Base-by-base conservation (phyloP, 2,797 vertebrate species). In the Falco naumanni region DNA sequence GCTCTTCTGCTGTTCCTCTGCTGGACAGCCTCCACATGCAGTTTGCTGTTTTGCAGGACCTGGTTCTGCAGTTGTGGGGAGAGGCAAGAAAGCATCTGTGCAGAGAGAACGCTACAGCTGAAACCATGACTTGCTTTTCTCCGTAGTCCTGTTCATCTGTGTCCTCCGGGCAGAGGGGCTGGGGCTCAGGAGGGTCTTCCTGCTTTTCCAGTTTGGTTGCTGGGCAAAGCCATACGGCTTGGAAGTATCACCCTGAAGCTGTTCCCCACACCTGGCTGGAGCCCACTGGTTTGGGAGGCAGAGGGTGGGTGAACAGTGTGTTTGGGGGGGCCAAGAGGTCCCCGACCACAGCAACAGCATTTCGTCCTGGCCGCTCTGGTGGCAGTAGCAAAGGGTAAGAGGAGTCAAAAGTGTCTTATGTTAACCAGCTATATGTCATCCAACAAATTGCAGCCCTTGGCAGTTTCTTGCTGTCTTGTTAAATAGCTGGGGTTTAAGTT, bases 11-110 rank as follows among this genome's bases (percentile, higher is more conserved):
- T 56, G 1, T 34, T 69, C 68, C 33, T 77, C 71, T 80, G 60
- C 3, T 14, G 54, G 77, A n/a, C 72, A 86, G 56, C 34, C 29
- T 63, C 53, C 0, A 0, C 14, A 37, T 43, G n/a, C 0, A 0
- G 37, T n/a, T 53, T 0, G 0, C 69, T 90, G 72, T 22, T 77
- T 43, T 37, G 51, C 60, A 85, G 53, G 56, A 89, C 16, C 7
- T 31, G 16, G 39, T 37, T 74, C 43, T 74, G 48, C 64, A 45
- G 51, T 4, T 43, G 56, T 12, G 25, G 53, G 21, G 26, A 69
- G 39, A 83, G 34, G 31, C 79, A 88, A 69, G 54, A 74, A 60
- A 84, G 10, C 53, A 50, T 66, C 65, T 34, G 3, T 53, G 39
- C 61, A 8, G 2, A 21, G 9, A 24, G 31, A 75, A 45, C 84